phyloP scores from a whole-genome alignment of 2,113 vertebrate species.

The Gallinago undulata region DNA sequence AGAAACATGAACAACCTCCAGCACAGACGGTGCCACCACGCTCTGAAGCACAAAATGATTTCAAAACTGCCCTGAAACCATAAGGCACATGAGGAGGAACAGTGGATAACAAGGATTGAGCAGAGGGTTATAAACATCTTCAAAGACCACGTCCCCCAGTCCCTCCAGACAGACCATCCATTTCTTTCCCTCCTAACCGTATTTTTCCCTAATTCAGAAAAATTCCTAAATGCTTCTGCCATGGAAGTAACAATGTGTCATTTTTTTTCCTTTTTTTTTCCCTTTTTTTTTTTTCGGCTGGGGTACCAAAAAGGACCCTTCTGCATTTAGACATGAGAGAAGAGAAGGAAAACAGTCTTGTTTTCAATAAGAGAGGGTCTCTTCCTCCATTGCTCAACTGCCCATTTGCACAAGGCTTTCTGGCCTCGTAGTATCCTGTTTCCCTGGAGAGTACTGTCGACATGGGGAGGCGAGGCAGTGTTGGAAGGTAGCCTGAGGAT shows the following conservation, averaged over 20 bases:
- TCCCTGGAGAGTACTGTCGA: conserved; percentile 24
- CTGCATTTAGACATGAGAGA: not conserved
- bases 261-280: not conserved
- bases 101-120: not conserved
- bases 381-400: conserved; percentile 22
- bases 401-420: conserved; percentile 56
- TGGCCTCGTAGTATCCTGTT: conserved; percentile 13
- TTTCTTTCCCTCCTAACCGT: not conserved
- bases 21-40: not conserved
- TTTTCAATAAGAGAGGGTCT: conserved; percentile 32
- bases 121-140: not conserved
- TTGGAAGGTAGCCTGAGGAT: conserved; percentile 75
- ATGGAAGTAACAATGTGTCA: not conserved
- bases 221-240: not conserved
- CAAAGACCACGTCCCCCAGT: not conserved
- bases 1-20: not conserved
- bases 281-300: not conserved
- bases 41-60: not conserved
- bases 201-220: not conserved
- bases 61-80: not conserved
- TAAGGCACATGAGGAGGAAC: not conserved
- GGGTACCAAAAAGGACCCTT: not conserved
- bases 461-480: conserved; percentile 39
- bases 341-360: conserved; percentile 26
- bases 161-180: not conserved